A percentile compares a stretch with the other conserved stretches of the same genome.
Evolutionary conservation across 2,113 vertebrate species (phyloP).

Genomic region (Guaruba guarouba): DNA sequence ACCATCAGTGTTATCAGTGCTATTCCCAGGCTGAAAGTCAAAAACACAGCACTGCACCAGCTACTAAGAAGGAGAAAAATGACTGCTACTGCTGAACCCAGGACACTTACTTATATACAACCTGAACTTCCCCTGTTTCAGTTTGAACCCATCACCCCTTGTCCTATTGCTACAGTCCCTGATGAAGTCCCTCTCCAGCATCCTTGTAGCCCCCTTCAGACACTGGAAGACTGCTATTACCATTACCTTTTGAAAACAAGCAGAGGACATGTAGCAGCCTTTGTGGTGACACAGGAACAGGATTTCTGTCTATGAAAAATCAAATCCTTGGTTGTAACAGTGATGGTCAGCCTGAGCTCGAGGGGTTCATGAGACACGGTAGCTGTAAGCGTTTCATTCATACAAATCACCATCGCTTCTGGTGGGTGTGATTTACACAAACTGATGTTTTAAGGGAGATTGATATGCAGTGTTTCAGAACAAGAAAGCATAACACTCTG

Average conservation of each 20-base stretch:
- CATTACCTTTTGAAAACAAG: not conserved
- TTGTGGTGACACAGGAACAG: not conserved
- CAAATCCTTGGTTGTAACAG: not conserved
- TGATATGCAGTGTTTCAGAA: not conserved
- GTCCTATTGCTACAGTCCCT: not conserved
- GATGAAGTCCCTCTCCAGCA: not conserved
- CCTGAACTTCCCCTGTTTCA: not conserved
- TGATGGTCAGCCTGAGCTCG: not conserved
- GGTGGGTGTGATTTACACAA: not conserved
- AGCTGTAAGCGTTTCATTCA: not conserved
- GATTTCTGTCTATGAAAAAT: not conserved
- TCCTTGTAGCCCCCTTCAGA: not conserved
- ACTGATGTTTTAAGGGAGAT: not conserved
- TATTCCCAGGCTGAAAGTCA: too few species aligned
- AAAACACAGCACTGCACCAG: too few species aligned
- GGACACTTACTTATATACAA: too few species aligned
- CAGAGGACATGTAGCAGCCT: not conserved
- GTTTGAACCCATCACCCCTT: not conserved
- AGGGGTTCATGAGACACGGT: not conserved
- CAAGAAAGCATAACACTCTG: not conserved
- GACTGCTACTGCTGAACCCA: too few species aligned
- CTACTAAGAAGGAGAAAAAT: too few species aligned
- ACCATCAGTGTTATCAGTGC: too few species aligned
- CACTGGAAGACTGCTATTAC: not conserved
- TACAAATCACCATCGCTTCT: not conserved